phyloP scores from a whole-genome alignment of 2,113 vertebrate species.

The Oryzias melastigma region DNA sequence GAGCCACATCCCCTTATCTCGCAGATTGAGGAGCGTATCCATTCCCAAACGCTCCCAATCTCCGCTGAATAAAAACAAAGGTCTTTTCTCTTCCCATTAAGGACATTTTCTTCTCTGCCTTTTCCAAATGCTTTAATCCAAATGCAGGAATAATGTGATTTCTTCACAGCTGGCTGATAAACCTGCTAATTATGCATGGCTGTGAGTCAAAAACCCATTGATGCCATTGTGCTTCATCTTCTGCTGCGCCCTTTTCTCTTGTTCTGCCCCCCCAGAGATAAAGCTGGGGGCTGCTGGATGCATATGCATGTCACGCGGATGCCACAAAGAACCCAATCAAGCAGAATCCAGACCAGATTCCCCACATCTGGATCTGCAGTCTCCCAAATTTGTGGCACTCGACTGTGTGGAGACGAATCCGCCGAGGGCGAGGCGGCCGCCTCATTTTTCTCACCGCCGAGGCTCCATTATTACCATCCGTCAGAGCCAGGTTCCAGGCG shows the following conservation, averaged over 20 bases:
- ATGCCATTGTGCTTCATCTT: slow-evolving; percentile 31
- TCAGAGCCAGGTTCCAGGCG: slow-evolving; percentile 45
- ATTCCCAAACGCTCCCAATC: slow-evolving; percentile 38
- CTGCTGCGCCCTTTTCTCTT: slow-evolving; percentile 16
- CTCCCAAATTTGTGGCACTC: slow-evolving; percentile 12
- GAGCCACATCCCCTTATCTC: slow-evolving; percentile 44
- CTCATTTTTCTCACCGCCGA: slow-evolving; percentile 32
- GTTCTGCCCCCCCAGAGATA: slow-evolving; percentile 26
- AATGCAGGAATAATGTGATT: slow-evolving; percentile 51
- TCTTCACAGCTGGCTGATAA: slow-evolving; percentile 66
- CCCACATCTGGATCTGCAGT: slow-evolving; percentile 47
- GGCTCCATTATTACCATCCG: slow-evolving; percentile 41
- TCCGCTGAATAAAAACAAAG: slow-evolving; percentile 57
- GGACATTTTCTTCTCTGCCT: slow-evolving; percentile 5
- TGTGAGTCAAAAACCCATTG: slow-evolving; percentile 43
- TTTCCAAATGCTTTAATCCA: slow-evolving; percentile 38
- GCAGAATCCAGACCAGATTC: slow-evolving; percentile 55
- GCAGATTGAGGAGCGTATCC: slow-evolving; percentile 39
- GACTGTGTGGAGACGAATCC: slow-evolving; percentile 25
- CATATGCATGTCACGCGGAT: slow-evolving; percentile 38
- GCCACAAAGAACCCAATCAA: slow-evolving; percentile 43
- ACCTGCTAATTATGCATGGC: slow-evolving; percentile 62
- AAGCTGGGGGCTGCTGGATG: slow-evolving; percentile 26
- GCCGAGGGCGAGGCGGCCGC: slow-evolving; percentile 17
- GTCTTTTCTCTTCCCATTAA: slow-evolving; percentile 49